Evolutionary conservation across 2,888 invertebrate species (phyloP).

Genomic region (Drosophila monieri): DNA sequence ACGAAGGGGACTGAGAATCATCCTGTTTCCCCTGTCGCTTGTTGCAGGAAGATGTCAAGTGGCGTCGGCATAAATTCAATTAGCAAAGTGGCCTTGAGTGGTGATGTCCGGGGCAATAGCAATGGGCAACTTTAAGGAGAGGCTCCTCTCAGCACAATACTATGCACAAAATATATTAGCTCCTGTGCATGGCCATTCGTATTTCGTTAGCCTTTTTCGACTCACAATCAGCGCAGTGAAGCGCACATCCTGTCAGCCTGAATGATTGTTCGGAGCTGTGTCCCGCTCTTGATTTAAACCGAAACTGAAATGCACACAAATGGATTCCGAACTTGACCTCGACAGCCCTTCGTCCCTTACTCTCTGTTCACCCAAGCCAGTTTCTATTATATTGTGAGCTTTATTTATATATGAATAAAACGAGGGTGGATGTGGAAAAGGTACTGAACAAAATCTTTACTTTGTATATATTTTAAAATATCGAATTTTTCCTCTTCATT

Average conservation of each 20-base stretch:
- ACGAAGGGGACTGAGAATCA: constrained; percentile 18
- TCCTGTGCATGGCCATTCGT: constrained; percentile 31
- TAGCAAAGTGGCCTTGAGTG: constrained; percentile 70
- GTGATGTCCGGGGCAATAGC: background rate
- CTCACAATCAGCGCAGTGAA: constrained; percentile 78
- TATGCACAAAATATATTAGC: constrained; percentile 21
- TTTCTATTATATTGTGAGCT: constrained; percentile 61
- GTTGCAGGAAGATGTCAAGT: constrained; percentile 70
- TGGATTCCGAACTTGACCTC: constrained; percentile 72
- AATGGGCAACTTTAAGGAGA: constrained; percentile 18
- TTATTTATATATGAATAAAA: constrained; percentile 27
- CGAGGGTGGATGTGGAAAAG: background rate
- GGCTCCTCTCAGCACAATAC: background rate
- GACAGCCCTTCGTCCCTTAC: background rate
- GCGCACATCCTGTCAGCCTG: constrained; percentile 79
- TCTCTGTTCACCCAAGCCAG: constrained; percentile 7
- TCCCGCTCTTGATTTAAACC: constrained; percentile 70
- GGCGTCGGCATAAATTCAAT: constrained; percentile 75
- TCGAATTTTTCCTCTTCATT: too few relatives aligned
- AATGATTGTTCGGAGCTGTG: constrained; percentile 66
- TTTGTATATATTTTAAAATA: constrained; percentile 6
- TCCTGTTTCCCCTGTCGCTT: constrained; percentile 21
- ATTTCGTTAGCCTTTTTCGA: constrained; percentile 49
- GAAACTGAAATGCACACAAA: constrained; percentile 80
- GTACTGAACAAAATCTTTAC: background rate